A percentile compares a stretch with the other conserved stretches of the same genome.
Conservation (phyloP, 2,113 vertebrate genomes). For the Gallinago media region DNA sequence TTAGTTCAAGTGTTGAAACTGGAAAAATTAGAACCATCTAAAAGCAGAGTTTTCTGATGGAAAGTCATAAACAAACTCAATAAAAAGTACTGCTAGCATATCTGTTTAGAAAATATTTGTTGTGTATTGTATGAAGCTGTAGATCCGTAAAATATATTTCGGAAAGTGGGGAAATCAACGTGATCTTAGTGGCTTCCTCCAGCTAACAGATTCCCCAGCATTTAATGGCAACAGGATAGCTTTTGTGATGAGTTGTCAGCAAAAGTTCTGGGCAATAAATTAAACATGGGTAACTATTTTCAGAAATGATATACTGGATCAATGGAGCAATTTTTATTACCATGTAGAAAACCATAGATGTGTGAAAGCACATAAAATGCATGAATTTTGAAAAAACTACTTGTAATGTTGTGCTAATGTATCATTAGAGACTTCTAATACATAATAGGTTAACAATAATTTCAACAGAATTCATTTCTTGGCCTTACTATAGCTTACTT, state of each 20-base stretch:
- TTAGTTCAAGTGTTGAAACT: not conserved
- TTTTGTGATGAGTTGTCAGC: not conserved
- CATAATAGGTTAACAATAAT: not conserved
- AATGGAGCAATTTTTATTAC: not conserved
- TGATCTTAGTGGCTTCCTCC: not conserved
- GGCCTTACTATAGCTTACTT: not conserved
- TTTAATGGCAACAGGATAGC: not conserved
- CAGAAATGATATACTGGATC: not conserved
- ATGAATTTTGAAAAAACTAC: not conserved
- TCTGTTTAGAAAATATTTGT: not conserved
- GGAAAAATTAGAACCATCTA: not conserved
- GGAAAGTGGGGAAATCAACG: not conserved
- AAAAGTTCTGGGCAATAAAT: not conserved
- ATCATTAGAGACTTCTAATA: not conserved
- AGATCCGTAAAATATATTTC: not conserved
- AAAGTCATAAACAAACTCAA: not conserved
- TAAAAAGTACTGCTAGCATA: not conserved
- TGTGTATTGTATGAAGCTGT: not conserved
- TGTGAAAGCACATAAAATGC: not conserved
- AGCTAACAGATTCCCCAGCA: not conserved
- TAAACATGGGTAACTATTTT: not conserved
- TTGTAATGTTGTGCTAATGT: not conserved
- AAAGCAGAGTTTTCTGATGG: not conserved
- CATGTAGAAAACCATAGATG: not conserved
- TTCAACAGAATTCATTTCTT: not conserved